Percentiles rank a stretch among this genome's conserved stretches.
These are phyloP conservation scores for Spicauda simplicius DNA, from an alignment of 2,888 invertebrate species.

Conservation along the genomic window DNA sequence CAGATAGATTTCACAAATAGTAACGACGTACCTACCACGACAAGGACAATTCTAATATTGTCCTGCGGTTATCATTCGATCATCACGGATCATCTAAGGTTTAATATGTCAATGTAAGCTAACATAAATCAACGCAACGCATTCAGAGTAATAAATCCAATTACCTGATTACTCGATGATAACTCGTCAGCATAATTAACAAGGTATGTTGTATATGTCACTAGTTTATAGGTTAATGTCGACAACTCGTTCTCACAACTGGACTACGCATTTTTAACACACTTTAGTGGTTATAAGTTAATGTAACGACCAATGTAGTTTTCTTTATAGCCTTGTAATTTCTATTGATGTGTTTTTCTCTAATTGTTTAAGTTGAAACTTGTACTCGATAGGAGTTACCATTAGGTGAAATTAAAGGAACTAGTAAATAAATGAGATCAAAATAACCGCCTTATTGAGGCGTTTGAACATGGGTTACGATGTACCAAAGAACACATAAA, in stretches of 20 bases:
- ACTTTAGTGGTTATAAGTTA: slow-evolving; percentile 17
- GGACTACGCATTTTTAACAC: slow-evolving; percentile 30
- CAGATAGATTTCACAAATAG: not conserved
- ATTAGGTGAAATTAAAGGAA: no score
- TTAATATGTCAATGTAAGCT: slow-evolving; percentile 7
- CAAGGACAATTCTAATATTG: slow-evolving; percentile 14
- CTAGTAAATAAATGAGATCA: no score
- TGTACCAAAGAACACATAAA: no score
- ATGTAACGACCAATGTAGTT: not conserved
- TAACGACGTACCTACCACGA: not conserved
- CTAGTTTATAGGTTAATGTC: slow-evolving; percentile 56
- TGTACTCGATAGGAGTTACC: not conserved
- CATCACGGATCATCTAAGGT: slow-evolving; percentile 19
- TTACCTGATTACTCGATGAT: slow-evolving; percentile 39
- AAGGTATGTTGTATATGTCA: slow-evolving; percentile 45
- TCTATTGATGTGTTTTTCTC: not conserved
- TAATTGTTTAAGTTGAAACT: not conserved
- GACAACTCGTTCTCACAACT: slow-evolving; percentile 20
- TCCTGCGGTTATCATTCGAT: slow-evolving; percentile 24
- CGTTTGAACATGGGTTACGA: no score
- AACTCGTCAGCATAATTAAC: slow-evolving; percentile 44
- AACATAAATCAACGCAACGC: slow-evolving; percentile 24
- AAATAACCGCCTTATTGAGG: no score
- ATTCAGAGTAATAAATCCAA: slow-evolving; percentile 34
- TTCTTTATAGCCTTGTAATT: not conserved